Evolutionary conservation across 1,140 invertebrate species (phyloP).

Genomic region (Pogonomyrmex barbatus): DNA sequence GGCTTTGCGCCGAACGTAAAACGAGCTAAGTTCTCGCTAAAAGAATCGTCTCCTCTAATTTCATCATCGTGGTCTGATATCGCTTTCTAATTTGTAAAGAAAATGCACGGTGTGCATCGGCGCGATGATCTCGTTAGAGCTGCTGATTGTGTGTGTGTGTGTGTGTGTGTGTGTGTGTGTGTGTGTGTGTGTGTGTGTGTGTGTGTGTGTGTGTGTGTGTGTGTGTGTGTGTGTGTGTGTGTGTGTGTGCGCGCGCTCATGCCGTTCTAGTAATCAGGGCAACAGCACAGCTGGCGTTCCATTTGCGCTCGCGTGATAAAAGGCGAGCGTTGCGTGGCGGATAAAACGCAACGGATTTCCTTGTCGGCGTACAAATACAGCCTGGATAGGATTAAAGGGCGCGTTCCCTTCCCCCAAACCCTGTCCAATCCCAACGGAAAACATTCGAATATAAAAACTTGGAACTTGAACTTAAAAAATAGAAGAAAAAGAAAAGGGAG

Average conservation of each 20-base stretch:
- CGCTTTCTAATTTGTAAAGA: neutral
- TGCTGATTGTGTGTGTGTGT: neutral
- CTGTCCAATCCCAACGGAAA: neutral
- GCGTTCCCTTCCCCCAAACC: neutral
- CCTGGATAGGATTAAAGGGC: constrained; percentile 18
- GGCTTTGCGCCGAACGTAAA: neutral
- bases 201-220: too few relatives aligned
- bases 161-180: too few relatives aligned
- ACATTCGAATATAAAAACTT: neutral
- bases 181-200: too few relatives aligned
- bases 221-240: too few relatives aligned
- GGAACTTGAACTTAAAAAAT: neutral
- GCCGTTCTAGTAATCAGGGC: neutral
- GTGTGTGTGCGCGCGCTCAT: neutral
- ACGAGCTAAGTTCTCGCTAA: neutral
- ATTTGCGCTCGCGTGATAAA: constrained; percentile 30
- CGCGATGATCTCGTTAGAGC: constrained; percentile 1
- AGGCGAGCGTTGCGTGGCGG: neutral
- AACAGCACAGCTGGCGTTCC: neutral
- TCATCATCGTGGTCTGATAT: neutral
- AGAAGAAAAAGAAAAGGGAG: too few relatives aligned
- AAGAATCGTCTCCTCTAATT: neutral
- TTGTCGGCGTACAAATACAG: neutral
- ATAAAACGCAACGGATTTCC: constrained; percentile 11
- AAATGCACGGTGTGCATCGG: neutral